These are phyloP conservation scores for Edolisoma coerulescens DNA, from an alignment of 2,113 vertebrate species.

Conservation along the genomic window DNA sequence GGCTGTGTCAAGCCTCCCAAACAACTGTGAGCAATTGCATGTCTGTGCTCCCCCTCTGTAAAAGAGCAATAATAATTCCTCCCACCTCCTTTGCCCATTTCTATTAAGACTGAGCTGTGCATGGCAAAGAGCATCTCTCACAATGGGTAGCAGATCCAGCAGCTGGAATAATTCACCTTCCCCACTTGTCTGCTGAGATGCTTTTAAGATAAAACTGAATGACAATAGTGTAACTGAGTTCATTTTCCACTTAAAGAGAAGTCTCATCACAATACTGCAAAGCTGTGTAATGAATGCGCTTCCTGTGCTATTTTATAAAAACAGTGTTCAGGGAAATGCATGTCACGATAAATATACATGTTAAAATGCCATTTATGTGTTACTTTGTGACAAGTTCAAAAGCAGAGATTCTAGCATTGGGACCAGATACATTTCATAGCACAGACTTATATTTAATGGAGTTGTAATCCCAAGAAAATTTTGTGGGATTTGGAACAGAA, in stretches of 20 bases:
- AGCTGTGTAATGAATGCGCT: not conserved
- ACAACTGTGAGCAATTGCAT: not conserved
- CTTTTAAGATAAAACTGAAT: constrained; percentile 13
- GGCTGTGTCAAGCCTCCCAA: not conserved
- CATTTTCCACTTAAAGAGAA: constrained; percentile 30
- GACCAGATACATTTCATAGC: not conserved
- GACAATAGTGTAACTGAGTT: not conserved
- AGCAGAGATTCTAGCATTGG: not conserved
- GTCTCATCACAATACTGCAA: not conserved
- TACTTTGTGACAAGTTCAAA: not conserved
- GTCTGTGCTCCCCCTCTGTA: not conserved
- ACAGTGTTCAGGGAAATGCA: not conserved
- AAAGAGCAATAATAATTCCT: not conserved
- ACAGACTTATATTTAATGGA: not conserved
- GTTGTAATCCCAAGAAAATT: not conserved
- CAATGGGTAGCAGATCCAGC: not conserved
- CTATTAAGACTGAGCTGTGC: not conserved
- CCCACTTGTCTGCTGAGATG: not conserved
- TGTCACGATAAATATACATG: not conserved
- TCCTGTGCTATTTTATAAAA: not conserved
- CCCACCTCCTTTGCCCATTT: not conserved
- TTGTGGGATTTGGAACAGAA: not conserved
- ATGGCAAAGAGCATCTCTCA: not conserved
- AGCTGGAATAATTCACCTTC: not conserved
- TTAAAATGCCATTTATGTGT: not conserved